Conservation (phyloP, 2,888 invertebrate genomes). For the Pinctada fucata region DNA sequence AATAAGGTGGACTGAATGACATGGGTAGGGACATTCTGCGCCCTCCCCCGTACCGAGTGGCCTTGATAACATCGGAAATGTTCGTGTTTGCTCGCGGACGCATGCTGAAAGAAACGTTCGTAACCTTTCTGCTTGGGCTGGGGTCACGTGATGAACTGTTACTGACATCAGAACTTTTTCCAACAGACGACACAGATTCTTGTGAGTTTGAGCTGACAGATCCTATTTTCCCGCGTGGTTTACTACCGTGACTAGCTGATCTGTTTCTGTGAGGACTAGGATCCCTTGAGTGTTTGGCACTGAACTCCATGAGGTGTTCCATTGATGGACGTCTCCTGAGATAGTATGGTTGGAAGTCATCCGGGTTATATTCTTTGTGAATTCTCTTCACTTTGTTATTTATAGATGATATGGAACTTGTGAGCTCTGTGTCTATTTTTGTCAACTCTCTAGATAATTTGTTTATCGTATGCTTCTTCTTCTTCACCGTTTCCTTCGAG, state of each 20-base stretch:
- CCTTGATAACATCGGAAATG: not conserved
- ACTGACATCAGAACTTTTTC: not conserved
- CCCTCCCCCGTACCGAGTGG: not conserved
- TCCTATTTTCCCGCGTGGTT: not conserved
- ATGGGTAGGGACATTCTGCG: slow-evolving; percentile 15
- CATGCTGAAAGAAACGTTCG: too few species aligned
- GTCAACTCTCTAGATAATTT: not conserved
- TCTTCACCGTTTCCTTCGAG: slow-evolving; percentile 3
- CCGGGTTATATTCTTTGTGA: not conserved
- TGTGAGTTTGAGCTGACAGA: slow-evolving; percentile 8
- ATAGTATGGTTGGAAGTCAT: slow-evolving; percentile 14
- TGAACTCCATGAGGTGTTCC: slow-evolving; percentile 8
- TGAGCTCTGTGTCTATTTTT: slow-evolving; percentile 9
- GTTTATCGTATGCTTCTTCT: slow-evolving; percentile 6
- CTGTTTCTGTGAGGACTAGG: not conserved
- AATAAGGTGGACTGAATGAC: slow-evolving; percentile 3
- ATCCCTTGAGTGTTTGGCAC: not conserved
- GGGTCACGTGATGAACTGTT: not conserved
- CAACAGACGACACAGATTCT: slow-evolving; percentile 20
- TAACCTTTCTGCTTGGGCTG: not conserved
- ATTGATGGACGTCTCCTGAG: slow-evolving; percentile 12
- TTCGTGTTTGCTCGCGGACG: not conserved
- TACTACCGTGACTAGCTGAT: slow-evolving; percentile 10
- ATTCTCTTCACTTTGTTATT: slow-evolving; percentile 4
- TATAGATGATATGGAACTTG: slow-evolving; percentile 1